Conservation (phyloP, 2,888 invertebrate species). For the Mongoloraphidia duomilia region DNA sequence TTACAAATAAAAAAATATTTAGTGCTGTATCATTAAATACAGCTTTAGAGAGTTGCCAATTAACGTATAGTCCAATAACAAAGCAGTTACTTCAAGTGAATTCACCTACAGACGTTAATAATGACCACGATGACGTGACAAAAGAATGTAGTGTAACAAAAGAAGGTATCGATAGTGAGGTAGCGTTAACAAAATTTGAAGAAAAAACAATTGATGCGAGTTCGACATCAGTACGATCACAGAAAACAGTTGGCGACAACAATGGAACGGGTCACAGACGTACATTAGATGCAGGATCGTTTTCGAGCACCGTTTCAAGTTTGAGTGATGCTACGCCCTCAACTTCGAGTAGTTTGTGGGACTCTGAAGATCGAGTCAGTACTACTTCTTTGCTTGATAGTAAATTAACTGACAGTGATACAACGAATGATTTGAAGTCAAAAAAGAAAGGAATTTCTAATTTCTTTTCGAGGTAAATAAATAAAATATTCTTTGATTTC, state of each 20-base stretch:
- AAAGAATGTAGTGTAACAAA: slow-evolving; percentile 3
- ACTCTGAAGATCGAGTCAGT: slow-evolving; percentile 22
- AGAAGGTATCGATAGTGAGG: slow-evolving; percentile 1
- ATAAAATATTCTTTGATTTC: not conserved
- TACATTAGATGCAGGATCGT: slow-evolving; percentile 44
- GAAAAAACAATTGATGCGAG: slow-evolving; percentile 10
- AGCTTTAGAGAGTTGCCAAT: slow-evolving; percentile 56
- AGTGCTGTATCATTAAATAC: slow-evolving; percentile 42
- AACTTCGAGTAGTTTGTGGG: slow-evolving; percentile 34
- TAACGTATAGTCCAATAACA: slow-evolving; percentile 60
- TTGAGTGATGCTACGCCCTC: slow-evolving; percentile 51
- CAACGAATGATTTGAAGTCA: slow-evolving; percentile 30
- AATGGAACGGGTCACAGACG: slow-evolving; percentile 30
- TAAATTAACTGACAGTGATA: slow-evolving; percentile 18
- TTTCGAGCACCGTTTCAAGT: slow-evolving; percentile 55
- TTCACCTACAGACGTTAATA: slow-evolving; percentile 21
- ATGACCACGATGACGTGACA: not conserved
- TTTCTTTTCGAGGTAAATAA: slow-evolving; percentile 43
- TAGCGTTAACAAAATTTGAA: slow-evolving; percentile 12
- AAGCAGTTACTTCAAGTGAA: slow-evolving; percentile 52
- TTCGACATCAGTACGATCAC: too few relatives aligned
- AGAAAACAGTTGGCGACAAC: too few relatives aligned
- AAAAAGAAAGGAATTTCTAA: slow-evolving; percentile 46
- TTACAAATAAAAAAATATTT: slow-evolving; percentile 9
- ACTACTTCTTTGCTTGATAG: slow-evolving; percentile 20